A percentile compares a stretch with the other conserved stretches of the same genome.
These are phyloP conservation scores for Actenoides hombroni DNA, from an alignment of 2,113 vertebrate genomes.

Conservation along the genomic window DNA sequence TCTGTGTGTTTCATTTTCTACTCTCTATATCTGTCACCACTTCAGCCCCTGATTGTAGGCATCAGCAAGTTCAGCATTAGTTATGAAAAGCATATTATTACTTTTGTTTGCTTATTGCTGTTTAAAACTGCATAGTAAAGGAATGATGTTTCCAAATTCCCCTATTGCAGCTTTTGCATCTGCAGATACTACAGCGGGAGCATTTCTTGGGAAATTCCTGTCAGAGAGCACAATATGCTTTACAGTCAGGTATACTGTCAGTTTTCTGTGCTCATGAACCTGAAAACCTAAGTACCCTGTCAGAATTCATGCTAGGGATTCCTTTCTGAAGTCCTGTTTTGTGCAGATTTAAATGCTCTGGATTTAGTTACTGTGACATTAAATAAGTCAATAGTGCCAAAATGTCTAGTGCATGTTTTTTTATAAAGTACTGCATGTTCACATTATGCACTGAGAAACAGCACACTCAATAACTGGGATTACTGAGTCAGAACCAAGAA, in stretches of 20 bases:
- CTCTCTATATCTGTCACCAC: background rate
- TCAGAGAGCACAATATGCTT: background rate
- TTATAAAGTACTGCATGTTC: background rate
- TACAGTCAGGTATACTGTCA: background rate
- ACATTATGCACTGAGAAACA: background rate
- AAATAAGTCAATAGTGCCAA: background rate
- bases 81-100: background rate
- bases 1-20: background rate
- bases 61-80: background rate
- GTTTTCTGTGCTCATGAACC: background rate
- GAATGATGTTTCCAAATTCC: background rate
- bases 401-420: background rate
- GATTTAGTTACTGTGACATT: background rate
- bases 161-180: background rate
- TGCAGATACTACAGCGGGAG: background rate
- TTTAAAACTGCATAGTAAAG: background rate
- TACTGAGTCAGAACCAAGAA: background rate
- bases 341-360: background rate
- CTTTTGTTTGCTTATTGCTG: background rate
- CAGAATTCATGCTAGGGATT: background rate
- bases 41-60: background rate
- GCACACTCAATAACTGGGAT: background rate
- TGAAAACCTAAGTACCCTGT: background rate
- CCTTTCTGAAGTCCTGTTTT: background rate
- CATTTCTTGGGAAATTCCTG: background rate